phyloP scores from a whole-genome alignment of 2,888 invertebrate genomes.

The Andrena bucephala region DNA sequence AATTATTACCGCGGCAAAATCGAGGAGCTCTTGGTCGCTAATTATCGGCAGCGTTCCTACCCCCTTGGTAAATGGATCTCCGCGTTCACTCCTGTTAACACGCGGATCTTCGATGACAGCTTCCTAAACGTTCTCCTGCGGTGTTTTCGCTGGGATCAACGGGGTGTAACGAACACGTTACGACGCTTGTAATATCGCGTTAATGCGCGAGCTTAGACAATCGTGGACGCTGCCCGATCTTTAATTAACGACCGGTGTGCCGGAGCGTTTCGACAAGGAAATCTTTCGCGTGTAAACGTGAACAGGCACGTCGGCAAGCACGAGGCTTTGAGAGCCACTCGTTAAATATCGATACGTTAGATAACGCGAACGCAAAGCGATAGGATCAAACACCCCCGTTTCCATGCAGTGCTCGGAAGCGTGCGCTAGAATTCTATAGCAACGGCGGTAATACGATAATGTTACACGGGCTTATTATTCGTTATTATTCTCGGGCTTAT shows the following conservation, averaged over 20 bases:
- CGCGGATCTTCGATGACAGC: not conserved
- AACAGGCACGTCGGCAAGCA: not conserved
- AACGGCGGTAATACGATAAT: conserved; percentile 57
- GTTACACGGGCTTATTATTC: conserved; percentile 9
- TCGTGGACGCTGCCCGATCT: not conserved
- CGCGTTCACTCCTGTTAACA: conserved; percentile 31
- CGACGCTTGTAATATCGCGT: not conserved
- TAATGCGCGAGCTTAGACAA: not conserved
- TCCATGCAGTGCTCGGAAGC: conserved; percentile 31
- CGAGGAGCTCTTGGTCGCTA: conserved; percentile 30
- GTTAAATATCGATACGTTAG: conserved; percentile 66
- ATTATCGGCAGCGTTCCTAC: conserved; percentile 50
- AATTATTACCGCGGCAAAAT: conserved; percentile 52
- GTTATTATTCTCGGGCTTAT: conserved; percentile 2
- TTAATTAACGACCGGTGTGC: conserved; percentile 13
- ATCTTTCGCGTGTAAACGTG: conserved; percentile 1
- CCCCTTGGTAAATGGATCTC: conserved; percentile 52
- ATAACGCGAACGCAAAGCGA: conserved; percentile 60
- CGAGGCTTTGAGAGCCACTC: conserved; percentile 39
- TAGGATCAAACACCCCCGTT: conserved; percentile 46
- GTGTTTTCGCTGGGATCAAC: not conserved
- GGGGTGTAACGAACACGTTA: not conserved
- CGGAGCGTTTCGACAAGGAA: conserved; percentile 4
- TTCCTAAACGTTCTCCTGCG: not conserved
- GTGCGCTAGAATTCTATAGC: conserved; percentile 47